These are phyloP conservation scores for Orthonevra nobilis DNA, from an alignment of 2,888 invertebrate genomes.

Conservation along the genomic window DNA sequence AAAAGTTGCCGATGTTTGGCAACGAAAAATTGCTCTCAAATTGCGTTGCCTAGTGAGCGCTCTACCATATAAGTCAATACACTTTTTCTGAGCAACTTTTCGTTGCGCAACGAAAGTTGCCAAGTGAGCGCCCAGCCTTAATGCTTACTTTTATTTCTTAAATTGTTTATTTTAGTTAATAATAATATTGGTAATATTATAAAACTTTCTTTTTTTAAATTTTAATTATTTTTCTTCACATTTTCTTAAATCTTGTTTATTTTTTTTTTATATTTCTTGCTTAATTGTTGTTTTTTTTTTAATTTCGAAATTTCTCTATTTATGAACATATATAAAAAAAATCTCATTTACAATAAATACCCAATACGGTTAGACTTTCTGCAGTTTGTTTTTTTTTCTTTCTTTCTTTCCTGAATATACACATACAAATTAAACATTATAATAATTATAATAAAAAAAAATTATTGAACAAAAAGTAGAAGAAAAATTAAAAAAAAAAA, in stretches of 20 bases:
- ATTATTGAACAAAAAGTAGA: slow-evolving; percentile 20
- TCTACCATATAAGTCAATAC: too few species aligned
- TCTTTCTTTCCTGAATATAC: slow-evolving; percentile 30
- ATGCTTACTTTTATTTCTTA: slow-evolving; percentile 48
- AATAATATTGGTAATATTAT: slow-evolving; percentile 69
- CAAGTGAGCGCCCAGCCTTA: too few species aligned
- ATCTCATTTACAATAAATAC: slow-evolving; percentile 57
- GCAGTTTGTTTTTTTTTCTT: slow-evolving; percentile 22
- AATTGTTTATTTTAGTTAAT: slow-evolving; percentile 66
- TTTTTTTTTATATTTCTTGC: slow-evolving; percentile 19
- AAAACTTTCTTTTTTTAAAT: slow-evolving; percentile 55
- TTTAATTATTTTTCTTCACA: slow-evolving; percentile 25
- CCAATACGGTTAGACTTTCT: slow-evolving; percentile 56
- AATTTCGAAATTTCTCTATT: slow-evolving; percentile 58
- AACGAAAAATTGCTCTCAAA: too few species aligned
- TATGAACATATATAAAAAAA: slow-evolving; percentile 38
- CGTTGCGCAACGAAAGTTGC: too few species aligned
- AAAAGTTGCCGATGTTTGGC: too few species aligned
- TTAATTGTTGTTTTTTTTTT: slow-evolving; percentile 26
- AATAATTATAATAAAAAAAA: slow-evolving; percentile 8
- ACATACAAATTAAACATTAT: slow-evolving; percentile 36
- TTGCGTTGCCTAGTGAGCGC: too few species aligned
- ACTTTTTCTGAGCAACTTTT: too few species aligned
- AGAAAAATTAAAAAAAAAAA: slow-evolving; percentile 15
- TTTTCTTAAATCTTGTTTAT: slow-evolving; percentile 32